Evolutionary conservation across 2,888 invertebrate species (phyloP).

Genomic region (Diadegma fenestrale): DNA sequence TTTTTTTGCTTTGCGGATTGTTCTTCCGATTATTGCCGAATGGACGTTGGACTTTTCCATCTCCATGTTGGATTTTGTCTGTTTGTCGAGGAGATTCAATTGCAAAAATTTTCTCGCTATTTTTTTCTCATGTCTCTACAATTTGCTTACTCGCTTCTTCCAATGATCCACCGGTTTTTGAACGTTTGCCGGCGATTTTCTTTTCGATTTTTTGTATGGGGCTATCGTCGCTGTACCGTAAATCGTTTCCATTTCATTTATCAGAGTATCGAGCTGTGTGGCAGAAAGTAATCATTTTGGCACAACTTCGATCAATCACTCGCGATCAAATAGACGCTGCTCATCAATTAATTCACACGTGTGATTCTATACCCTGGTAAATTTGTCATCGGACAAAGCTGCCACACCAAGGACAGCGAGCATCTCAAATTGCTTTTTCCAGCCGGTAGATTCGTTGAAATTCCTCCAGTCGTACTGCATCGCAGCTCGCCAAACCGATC

Average conservation of each 20-base stretch:
- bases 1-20: neutral
- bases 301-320: slow-evolving; percentile 5
- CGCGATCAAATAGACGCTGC: neutral
- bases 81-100: neutral
- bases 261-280: slow-evolving; percentile 59
- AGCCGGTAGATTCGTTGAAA: slow-evolving; percentile 59
- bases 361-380: slow-evolving; percentile 55
- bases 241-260: slow-evolving; percentile 70
- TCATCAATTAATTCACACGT: slow-evolving; percentile 10
- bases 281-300: neutral
- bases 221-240: slow-evolving; percentile 68
- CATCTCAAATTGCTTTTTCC: slow-evolving; percentile 67
- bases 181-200: neutral
- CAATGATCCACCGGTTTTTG: neutral
- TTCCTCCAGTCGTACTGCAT: slow-evolving; percentile 67
- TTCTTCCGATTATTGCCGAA: neutral
- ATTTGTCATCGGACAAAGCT: slow-evolving; percentile 64
- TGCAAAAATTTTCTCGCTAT: neutral
- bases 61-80: neutral
- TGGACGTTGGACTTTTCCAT: slow-evolving; percentile 4
- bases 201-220: slow-evolving; percentile 48
- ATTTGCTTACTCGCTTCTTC: neutral
- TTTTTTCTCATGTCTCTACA: neutral
- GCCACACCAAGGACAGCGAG: slow-evolving; percentile 67
- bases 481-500: slow-evolving; percentile 66